Conservation (phyloP, 2,888 invertebrate species). For the Crepidodera aurea region DNA sequence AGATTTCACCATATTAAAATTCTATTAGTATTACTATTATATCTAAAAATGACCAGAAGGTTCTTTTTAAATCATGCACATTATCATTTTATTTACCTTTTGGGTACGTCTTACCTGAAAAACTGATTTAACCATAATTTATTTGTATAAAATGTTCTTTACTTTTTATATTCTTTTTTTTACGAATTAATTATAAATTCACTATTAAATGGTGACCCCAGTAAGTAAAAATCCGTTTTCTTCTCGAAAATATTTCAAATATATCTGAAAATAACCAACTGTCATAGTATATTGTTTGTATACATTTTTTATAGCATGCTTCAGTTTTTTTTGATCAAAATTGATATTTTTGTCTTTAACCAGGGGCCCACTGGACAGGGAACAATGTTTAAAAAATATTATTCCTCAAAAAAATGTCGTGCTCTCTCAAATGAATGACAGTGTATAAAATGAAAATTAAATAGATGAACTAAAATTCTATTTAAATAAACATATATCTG, state of each 20-base stretch:
- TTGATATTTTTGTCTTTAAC: too few relatives aligned
- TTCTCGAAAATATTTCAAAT: constrained; percentile 8
- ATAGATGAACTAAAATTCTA: constrained; percentile 3
- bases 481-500: background rate
- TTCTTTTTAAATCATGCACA: too few relatives aligned
- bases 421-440: background rate
- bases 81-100: background rate
- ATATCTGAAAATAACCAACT: constrained; percentile 10
- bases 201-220: constrained; percentile 6
- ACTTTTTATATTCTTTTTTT: background rate
- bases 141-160: background rate
- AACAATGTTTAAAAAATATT: too few relatives aligned
- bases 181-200: background rate
- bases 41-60: too few relatives aligned
- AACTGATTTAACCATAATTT: background rate
- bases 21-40: too few relatives aligned
- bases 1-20: too few relatives aligned
- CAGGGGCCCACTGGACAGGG: too few relatives aligned
- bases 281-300: constrained; percentile 5
- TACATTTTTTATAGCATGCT: background rate
- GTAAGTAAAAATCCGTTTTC: constrained; percentile 8
- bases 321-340: background rate
- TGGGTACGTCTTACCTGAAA: background rate
- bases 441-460: constrained; percentile 3
- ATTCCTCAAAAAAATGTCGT: too few relatives aligned